Conservation (phyloP, 2,113 vertebrate species). For the Urocolius indicus region DNA sequence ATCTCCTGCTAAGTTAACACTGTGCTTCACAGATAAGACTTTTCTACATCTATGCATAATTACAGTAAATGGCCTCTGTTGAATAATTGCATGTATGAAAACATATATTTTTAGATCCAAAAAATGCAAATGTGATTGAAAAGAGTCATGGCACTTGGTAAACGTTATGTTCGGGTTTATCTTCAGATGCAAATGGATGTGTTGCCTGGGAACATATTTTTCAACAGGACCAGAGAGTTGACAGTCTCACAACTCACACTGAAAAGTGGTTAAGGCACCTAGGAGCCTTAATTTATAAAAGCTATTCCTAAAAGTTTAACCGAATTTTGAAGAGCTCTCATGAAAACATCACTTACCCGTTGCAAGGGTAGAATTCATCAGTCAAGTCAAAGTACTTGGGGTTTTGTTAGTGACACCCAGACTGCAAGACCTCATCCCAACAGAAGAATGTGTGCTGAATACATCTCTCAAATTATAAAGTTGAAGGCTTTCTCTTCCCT, state of each 20-base stretch:
- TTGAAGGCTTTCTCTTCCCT: neutral
- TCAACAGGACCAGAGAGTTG: neutral
- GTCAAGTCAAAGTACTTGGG: neutral
- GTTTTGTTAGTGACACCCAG: neutral
- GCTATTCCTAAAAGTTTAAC: neutral
- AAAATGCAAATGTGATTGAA: conserved; percentile 19
- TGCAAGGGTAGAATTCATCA: neutral
- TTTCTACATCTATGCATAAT: neutral
- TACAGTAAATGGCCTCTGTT: neutral
- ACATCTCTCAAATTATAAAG: neutral
- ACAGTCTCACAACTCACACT: fast-evolving
- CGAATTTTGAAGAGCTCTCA: neutral
- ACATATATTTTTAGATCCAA: neutral
- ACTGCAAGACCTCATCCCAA: neutral
- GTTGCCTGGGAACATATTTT: neutral
- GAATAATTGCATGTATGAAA: neutral
- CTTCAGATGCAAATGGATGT: conserved; percentile 10
- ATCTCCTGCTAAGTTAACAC: conserved; percentile 8
- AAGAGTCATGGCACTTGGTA: neutral
- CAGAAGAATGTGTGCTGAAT: neutral
- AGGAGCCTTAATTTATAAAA: neutral
- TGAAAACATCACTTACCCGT: neutral
- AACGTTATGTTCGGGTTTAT: neutral
- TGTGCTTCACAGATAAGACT: neutral
- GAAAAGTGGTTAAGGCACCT: neutral